Evolutionary conservation across 2,113 vertebrate genomes (phyloP).

Genomic region (Mesoclemmys tuberculata): DNA sequence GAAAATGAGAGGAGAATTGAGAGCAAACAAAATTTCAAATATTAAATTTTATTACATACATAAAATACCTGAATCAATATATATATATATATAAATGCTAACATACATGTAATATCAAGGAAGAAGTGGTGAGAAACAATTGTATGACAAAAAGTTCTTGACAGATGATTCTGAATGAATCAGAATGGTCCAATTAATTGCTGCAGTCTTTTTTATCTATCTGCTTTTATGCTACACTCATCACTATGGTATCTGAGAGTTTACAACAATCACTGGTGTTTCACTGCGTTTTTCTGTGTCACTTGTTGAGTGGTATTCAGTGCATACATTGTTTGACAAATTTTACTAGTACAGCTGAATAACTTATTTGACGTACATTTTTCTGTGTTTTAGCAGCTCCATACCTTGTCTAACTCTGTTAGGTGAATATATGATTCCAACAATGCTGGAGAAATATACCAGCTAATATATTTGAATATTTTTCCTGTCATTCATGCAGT

Average conservation of each 20-base stretch:
- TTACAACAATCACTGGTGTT: slow-evolving; percentile 37
- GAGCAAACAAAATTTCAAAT: background rate
- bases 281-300: background rate
- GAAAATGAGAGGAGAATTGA: background rate
- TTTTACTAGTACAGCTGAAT: background rate
- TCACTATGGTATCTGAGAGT: slow-evolving; percentile 10
- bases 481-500: background rate
- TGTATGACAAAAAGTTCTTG: background rate
- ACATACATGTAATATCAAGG: background rate
- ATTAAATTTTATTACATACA: background rate
- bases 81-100: background rate
- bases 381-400: background rate
- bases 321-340: background rate
- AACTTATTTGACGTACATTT: background rate
- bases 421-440: background rate
- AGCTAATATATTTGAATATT: background rate
- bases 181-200: slow-evolving; percentile 20
- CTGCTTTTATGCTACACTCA: slow-evolving; percentile 44
- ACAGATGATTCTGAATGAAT: background rate
- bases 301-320: background rate
- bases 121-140: background rate
- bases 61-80: background rate
- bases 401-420: background rate
- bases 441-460: background rate
- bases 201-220: slow-evolving; percentile 2